Base-by-base conservation (phyloP, 2,113 vertebrate species). In the Dolichallabes microphthalmus region DNA sequence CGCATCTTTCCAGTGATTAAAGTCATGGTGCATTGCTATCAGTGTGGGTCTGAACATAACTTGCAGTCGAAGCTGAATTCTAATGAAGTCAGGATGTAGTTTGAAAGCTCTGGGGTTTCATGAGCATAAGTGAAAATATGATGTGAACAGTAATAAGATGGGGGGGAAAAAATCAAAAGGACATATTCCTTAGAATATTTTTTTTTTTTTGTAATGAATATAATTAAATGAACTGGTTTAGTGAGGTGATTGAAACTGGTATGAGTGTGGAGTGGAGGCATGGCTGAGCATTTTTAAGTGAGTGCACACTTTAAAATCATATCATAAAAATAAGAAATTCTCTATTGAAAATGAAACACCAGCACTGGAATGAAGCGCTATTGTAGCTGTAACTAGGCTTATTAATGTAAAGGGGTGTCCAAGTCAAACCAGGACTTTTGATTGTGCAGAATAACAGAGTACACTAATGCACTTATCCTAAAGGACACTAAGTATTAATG, bases 1-100 rank as follows among this genome's bases (percentile, higher is more conserved):
- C 79, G 79, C 79, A 81, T 64, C 60, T 81, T 81, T 81, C 13
- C 60, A 11, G 45, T 81, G 79, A 81, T 81, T 81, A 81, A 81
- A 81, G 79, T 81, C 79, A 81, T 81, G 79, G 79, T 81, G 60
- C 60, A 64, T 81, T 61, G 58, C 58, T 81, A 64, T 64, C 58
- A 50, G 35, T 81, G 60, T 64, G 79, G 64, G 79, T 64, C 60
- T 81, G 58, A 81, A 81, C 60, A 64, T 81, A 64, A 81, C 32
- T 81, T 64, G 79, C 60, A 81, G 76, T 22, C 79, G 50, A 81
- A 50, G 79, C 25, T 81, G 60, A 81, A 81, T 81, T 81, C 79
- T 64, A 81, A 81, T 81, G 79, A 81, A 81, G 79, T 81, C 60
- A 64, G 79, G 60, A 50, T 64, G 39, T 30, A 77, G 75, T 30